A percentile compares a stretch with the other conserved stretches of the same genome.
phyloP scores from a whole-genome alignment of 2,113 vertebrate species.

The Bungarus multicinctus region DNA sequence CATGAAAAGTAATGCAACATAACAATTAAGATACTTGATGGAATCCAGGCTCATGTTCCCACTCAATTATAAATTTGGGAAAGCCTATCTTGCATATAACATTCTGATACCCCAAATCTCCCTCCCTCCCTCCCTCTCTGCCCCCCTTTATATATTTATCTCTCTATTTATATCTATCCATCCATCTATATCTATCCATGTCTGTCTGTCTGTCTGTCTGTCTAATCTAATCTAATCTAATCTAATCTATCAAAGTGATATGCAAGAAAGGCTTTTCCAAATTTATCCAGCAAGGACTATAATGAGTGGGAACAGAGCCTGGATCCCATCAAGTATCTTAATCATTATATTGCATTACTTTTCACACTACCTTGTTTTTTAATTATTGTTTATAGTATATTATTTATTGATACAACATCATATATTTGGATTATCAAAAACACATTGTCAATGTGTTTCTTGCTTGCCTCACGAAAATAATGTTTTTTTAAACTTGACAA shows the following conservation, averaged over 20 bases:
- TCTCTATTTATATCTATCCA: too few relatives aligned
- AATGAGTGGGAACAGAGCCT: not conserved
- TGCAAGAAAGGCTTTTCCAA: not conserved
- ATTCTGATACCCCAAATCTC: conserved; percentile 5
- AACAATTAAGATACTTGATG: not conserved
- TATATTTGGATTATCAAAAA: not conserved
- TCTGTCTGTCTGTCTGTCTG: too few relatives aligned
- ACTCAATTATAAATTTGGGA: not conserved
- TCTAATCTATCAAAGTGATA: too few relatives aligned
- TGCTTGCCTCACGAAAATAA: conserved; percentile 31
- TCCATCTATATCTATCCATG: too few relatives aligned
- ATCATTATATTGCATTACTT: not conserved
- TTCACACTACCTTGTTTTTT: not conserved
- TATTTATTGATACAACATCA: not conserved
- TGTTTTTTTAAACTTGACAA: conserved; percentile 18
- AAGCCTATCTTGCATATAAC: not conserved
- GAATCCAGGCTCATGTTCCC: not conserved
- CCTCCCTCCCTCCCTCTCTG: too few relatives aligned
- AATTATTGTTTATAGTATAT: not conserved
- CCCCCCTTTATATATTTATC: too few relatives aligned
- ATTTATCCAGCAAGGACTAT: not conserved
- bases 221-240: too few relatives aligned
- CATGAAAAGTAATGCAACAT: not conserved
- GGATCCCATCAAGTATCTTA: not conserved
- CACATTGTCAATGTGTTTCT: not conserved